phyloP scores from a whole-genome alignment of 1,140 invertebrate genomes.

The Tribolium madens region DNA sequence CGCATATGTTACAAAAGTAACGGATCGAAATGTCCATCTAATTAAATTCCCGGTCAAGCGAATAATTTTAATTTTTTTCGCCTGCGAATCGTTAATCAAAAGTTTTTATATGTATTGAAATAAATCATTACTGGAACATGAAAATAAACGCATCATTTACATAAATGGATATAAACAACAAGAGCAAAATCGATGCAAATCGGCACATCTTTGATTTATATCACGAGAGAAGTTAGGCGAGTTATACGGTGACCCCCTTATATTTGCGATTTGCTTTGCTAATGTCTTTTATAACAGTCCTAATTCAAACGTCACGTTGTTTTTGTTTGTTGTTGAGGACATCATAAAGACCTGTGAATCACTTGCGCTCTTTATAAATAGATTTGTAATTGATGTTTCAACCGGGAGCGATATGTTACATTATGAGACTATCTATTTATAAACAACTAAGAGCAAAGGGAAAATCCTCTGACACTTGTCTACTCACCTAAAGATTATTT shows the following conservation, averaged over 20 bases:
- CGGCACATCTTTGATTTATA: neutral
- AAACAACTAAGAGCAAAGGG: constrained; percentile 32
- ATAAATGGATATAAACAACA: constrained; percentile 28
- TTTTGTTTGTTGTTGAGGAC: constrained; percentile 37
- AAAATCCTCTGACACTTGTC: constrained; percentile 37
- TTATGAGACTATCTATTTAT: constrained; percentile 35
- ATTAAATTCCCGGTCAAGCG: constrained; percentile 19
- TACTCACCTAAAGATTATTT: constrained; percentile 35
- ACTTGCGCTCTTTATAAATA: constrained; percentile 29
- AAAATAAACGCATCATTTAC: constrained; percentile 13
- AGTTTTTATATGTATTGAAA: neutral
- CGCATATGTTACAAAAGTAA: constrained; percentile 13
- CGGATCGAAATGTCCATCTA: neutral
- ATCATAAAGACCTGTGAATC: constrained; percentile 37
- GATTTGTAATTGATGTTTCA: constrained; percentile 35
- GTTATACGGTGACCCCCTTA: constrained; percentile 26
- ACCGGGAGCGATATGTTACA: constrained; percentile 32
- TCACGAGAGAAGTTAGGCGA: neutral
- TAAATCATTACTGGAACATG: constrained; percentile 5
- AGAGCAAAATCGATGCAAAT: constrained; percentile 23
- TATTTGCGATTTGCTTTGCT: constrained; percentile 24
- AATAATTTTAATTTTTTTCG: neutral
- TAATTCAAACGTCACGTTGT: constrained; percentile 29
- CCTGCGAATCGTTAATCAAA: constrained; percentile 2
- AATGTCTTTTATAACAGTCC: constrained; percentile 12